Base-by-base conservation (phyloP, 2,797 vertebrate genomes). In the Podarcis lilfordi region DNA sequence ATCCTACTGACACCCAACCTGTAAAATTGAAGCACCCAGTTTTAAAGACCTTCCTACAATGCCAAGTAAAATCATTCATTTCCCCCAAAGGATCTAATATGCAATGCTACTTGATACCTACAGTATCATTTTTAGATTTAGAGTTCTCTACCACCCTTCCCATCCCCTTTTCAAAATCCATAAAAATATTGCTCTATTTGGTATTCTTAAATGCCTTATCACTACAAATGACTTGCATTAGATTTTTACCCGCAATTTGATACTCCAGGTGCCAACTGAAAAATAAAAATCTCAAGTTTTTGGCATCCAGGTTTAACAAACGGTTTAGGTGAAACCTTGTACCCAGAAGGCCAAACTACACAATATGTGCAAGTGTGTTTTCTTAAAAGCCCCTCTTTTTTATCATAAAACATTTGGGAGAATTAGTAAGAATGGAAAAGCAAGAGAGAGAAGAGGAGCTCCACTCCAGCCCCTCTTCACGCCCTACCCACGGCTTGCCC, bases 1-100 rank as follows among this genome's bases (percentile, higher is more conserved):
- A 97, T 91, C 79, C 88, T 69, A 91, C 96, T 96, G 97, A 97
- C 96, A 96, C 96, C 95, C 93, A 93, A 94, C 94, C 93, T 92
- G 91, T 0, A 68, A 89, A 76, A 64, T 82, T 89, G 85, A 94
- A 86, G 90, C 79, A 92, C 32, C 91, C 8, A n/a, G 71, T 76
- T 82, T 85, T 32, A 82, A 85, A 89, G 83, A 89, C 82, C 37
- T 23, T 71, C 0, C 43, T 50, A 87, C 0, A 3, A 89, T 86
- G 92, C 92, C 91, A 92, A 91, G 89, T 45, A 88, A 89, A 90
- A 91, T 64, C 92, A 91, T 85, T 80, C 88, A 90, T 87, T 27
- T 82, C 82, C n/a, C 69, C 85, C 91, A 88, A 27, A 10, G 32
- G 9, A 71, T 90, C 85, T 71, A 0, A 92, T 27, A 86, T 37